Evolutionary conservation across 2,113 vertebrate species (phyloP), one percentile per base, ranked within the genome.

Genomic region (Platysteira castanea): DNA sequence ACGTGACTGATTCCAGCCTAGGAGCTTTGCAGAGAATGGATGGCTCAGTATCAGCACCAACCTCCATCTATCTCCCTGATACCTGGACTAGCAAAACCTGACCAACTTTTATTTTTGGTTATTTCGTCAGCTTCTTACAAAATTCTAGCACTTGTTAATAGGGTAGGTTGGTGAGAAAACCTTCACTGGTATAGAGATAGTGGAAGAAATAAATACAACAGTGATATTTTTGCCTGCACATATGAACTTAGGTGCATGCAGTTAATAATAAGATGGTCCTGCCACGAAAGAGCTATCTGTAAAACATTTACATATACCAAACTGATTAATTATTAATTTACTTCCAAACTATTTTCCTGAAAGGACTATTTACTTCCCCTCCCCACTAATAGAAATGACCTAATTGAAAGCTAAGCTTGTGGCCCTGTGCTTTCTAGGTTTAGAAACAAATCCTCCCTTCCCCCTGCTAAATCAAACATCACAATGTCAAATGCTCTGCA

Each of bases 401-500:
- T 97, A 96, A 94, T 44, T 97, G 96, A 93, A 97, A 97, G 87
- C 79, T 87, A 84, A 93, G 81, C 86, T 95, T 59, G 11, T 90
- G 92, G 93, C 93, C 95, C 76, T 2, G 3, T 90, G 94, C 89
- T 97, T 98, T 97, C 93, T 92, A 87, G 90, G 88, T 95, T 91
- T 93, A 79, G 93, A 96, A 96, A 96, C 41, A 89, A 89, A 68
- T 94, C 12, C 53, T 82, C 71, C 84, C 93, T 91, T 91, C 89
- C 69, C 79, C 89, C 65, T 8, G 60, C 93, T 79, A 90, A 84
- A 97, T 98, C 93, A 97, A 97, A 96, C 96, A 97, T 97, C 95
- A 84, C 98, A 98, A 98, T 98, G 98, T 98, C 98, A 98, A 98
- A 98, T 96, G 90, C 93, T 96, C 96, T 33, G 33, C 95, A 97